phyloP scores from a whole-genome alignment of 2,888 invertebrate species.

The Drosophila paucipuncta region DNA sequence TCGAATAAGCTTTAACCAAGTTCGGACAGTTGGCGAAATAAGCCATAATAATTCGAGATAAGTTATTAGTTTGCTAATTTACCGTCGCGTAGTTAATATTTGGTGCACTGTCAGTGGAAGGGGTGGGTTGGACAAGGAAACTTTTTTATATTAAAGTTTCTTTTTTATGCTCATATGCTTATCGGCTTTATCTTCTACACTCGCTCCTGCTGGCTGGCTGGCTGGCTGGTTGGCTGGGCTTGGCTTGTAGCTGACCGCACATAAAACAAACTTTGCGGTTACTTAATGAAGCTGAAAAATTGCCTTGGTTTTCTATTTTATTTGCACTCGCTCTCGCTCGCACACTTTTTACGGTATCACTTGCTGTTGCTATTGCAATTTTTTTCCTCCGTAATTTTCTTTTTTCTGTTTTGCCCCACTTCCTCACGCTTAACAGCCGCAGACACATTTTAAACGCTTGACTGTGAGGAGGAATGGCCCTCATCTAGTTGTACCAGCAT shows the following conservation, averaged over 20 bases:
- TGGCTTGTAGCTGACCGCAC: slow-evolving; percentile 62
- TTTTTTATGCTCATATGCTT: slow-evolving; percentile 57
- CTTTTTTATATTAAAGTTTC: slow-evolving; percentile 31
- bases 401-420: slow-evolving; percentile 3
- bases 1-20: not conserved
- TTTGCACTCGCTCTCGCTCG: slow-evolving; percentile 51
- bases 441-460: slow-evolving; percentile 62
- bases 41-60: slow-evolving; percentile 2
- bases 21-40: not conserved
- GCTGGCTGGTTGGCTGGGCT: slow-evolving; percentile 3
- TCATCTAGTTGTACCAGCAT: slow-evolving; percentile 22
- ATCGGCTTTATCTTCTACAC: slow-evolving; percentile 41
- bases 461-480: slow-evolving; percentile 20
- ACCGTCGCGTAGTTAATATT: slow-evolving; percentile 40
- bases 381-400: slow-evolving; percentile 43
- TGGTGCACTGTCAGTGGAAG: not conserved
- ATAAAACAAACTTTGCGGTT: slow-evolving; percentile 78
- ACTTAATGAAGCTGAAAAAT: slow-evolving; percentile 79
- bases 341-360: slow-evolving; percentile 25
- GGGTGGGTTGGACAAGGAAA: slow-evolving; percentile 1
- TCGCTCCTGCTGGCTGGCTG: slow-evolving; percentile 13
- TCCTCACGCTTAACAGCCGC: slow-evolving; percentile 29
- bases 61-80: slow-evolving; percentile 40
- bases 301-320: slow-evolving; percentile 72
- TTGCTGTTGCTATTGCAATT: slow-evolving; percentile 45